Base-by-base conservation (phyloP, 2,888 invertebrate genomes). In the Caenorhabditis panamensis region DNA sequence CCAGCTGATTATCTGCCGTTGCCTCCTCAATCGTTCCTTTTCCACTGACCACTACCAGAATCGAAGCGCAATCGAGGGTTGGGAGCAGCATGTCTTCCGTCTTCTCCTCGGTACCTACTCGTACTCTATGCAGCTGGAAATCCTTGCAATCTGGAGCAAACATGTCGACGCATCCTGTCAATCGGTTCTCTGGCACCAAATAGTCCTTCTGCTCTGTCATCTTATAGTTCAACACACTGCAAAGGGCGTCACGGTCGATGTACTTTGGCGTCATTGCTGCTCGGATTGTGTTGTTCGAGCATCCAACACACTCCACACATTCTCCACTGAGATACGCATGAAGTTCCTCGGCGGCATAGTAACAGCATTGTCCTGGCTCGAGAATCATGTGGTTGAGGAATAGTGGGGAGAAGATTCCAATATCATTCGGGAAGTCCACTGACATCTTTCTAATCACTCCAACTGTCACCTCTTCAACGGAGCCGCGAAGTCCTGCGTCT, bases 231-330 rank as follows among this genome's bases (percentile, higher is more conserved):
- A 98, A 92, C 11, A 82, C 84, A 2, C 93, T 92, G 62, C 95
- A 93, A 2, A 99, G 93, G 0, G 96, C 96, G 6, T 94, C 93
- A 0, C 96, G 94, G 92, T 99, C 99, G 87, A 96, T 95, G 89
- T 94, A 94, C 92, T 99, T 99, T 8, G 96, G 95, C 0, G 99
- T 99, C 3, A 99, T 93, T 0, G 98, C 99, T 0, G 97, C 98
- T 80, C 99, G 93, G 0, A 99, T 95, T 4, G 97, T 97, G 92
- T 99, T 99, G 92, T 99, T 98, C 0, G 98, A 98, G 91, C 96
- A 96, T 0, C 98, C 96, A 96, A 99, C 99, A 91, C 96, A 97
- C 92, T 99, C 99, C 59, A 99, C 93, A 91, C 97, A 97, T 92
- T 99, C 98, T 92, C 99, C 99, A 88, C 93, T 94, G 20, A 99